Evolutionary conservation across 1,140 invertebrate genomes (phyloP).

Genomic region (Drosophila kanapiae): DNA sequence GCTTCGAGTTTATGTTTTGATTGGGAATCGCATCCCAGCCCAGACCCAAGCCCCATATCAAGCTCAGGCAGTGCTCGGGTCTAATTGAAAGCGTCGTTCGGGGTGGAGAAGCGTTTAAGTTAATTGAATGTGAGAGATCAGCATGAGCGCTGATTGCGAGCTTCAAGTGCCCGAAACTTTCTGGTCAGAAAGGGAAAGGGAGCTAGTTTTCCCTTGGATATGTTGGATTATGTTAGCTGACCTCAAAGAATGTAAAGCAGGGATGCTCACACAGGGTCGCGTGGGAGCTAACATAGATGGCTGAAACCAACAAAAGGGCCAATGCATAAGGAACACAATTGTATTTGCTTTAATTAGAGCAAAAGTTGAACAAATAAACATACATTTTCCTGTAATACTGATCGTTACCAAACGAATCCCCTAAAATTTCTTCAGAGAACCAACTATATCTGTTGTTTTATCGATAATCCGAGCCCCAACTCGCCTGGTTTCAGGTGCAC

Average conservation of each 20-base stretch:
- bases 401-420: no score
- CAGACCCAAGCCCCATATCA: background rate
- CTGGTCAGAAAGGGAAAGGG: slow-evolving; percentile 4
- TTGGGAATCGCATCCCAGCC: slow-evolving; percentile 29
- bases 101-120: slow-evolving; percentile 67
- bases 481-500: slow-evolving; percentile 42
- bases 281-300: no score
- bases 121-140: slow-evolving; percentile 60
- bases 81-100: slow-evolving; percentile 67
- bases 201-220: background rate
- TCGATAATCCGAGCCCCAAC: background rate
- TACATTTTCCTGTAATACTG: background rate
- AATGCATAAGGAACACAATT: no score
- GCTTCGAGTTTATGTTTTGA: slow-evolving; percentile 46
- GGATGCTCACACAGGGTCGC: no score
- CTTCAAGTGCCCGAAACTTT: background rate
- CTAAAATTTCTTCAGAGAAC: no score
- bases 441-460: no score
- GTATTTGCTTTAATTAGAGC: background rate
- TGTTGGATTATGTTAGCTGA: no score
- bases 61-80: slow-evolving; percentile 30
- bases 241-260: background rate
- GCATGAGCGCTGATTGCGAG: slow-evolving; percentile 37
- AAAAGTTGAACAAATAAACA: background rate
- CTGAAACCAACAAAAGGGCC: no score